phyloP scores from a whole-genome alignment of 1,140 invertebrate species.

The Macrobrachium nipponense region DNA sequence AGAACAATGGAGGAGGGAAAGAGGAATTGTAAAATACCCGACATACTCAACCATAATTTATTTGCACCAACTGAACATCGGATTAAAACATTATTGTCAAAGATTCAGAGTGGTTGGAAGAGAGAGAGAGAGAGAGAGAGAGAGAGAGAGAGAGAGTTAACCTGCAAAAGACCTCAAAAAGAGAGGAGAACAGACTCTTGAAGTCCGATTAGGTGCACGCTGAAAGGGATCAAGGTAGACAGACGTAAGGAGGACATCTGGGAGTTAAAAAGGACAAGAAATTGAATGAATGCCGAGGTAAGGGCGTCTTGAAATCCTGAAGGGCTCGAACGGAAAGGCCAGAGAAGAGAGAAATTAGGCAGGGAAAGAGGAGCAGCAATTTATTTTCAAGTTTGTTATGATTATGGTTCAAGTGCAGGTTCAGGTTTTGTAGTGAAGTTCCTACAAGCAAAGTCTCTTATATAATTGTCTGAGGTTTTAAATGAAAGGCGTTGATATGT shows the following conservation, averaged over 20 bases:
- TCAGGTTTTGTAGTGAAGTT: no score
- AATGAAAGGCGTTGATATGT: neutral
- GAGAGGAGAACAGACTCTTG: neutral
- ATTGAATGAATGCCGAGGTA: no score
- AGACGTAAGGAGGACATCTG: no score
- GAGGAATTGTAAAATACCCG: neutral
- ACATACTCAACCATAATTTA: neutral
- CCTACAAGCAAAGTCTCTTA: no score
- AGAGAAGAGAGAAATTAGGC: constrained; percentile 20
- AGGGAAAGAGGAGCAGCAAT: neutral
- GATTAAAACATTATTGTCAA: neutral
- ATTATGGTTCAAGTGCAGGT: no score
- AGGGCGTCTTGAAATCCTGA: no score
- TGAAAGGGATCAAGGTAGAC: no score
- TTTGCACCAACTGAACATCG: neutral
- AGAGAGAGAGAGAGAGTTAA: constrained; percentile 25
- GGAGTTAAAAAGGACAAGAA: no score
- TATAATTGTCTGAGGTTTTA: no score
- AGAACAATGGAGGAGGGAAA: neutral
- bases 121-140: constrained; percentile 27
- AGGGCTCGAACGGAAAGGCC: no score
- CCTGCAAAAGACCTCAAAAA: neutral
- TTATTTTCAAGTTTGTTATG: no score
- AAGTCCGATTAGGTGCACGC: neutral
- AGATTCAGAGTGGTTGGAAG: neutral